Evolutionary conservation across 2,888 invertebrate species (phyloP), one percentile per base, ranked within the genome.

Genomic region (Andricus quercusramuli): DNA sequence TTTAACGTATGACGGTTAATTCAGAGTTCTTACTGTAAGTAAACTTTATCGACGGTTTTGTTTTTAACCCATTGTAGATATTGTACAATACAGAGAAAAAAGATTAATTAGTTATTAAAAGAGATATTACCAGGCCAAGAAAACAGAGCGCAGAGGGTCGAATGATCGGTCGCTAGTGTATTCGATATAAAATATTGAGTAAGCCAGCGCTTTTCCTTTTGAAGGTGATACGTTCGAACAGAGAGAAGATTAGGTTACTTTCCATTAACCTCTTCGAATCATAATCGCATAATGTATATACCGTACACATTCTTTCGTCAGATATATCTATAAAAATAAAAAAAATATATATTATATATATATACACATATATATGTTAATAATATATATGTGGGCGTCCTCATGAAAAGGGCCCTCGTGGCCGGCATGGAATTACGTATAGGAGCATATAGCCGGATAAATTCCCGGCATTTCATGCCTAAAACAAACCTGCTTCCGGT

Each of bases 261-360:
- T 90, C 86, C 87, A 88, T 89, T 88, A 86, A 89, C 85, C 85
- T 86, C 83, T 85, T 85, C 85, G 88, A 89, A 89, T 89, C 89
- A 90, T 87, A 86, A 88, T 86, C 83, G 89, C 90, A 91, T 91
- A 88, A 87, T 92, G 92, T 92, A 92, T 86, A 92, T 92, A 91
- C 86, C 86, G 81, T 79, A 68, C 80, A 89, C 86, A 81, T 88
- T 90, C 87, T 90, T 89, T 89, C 89, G 88, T 90, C 88, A 89
- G 85, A 88, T 84, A 83, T 88, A 87, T 86, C 81, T 80, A 62
- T 77, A 78, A 68, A 76, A 80, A 77, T 37, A 37, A 37, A 8
- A 37, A 37, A 37, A 8, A 37, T 37, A 32, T 32, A 32, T 32
- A 32, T 32, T 29, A 32, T 32, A 32, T 32, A 74, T 64, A 67